Percentiles rank a stretch among this genome's conserved stretches.
These are phyloP conservation scores for Eupsilia transversa DNA, from an alignment of 2,888 invertebrate species.

Conservation along the genomic window DNA sequence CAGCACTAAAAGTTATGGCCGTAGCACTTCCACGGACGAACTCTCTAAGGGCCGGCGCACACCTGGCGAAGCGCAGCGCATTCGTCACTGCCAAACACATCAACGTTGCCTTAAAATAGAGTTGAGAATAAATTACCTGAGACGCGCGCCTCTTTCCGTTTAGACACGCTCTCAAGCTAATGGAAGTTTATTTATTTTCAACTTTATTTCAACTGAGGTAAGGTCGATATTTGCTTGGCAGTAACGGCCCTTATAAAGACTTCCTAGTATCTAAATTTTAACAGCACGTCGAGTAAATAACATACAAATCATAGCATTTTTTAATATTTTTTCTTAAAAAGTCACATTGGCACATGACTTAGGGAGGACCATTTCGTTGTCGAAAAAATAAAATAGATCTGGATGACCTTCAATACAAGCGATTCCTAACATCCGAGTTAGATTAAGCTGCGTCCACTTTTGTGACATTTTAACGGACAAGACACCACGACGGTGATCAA, in stretches of 20 bases:
- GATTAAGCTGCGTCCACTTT: not conserved
- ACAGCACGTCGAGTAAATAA: not conserved
- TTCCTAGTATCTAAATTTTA: not conserved
- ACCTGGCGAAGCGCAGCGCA: too few relatives aligned
- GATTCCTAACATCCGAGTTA: not conserved
- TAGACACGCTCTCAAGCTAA: too few relatives aligned
- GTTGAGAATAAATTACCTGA: too few relatives aligned
- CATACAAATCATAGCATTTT: not conserved
- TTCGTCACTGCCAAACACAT: too few relatives aligned
- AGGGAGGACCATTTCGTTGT: not conserved
- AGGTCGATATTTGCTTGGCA: too few relatives aligned
- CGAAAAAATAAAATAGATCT: slow-evolving; percentile 2
- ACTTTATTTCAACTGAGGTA: too few relatives aligned
- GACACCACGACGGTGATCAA: not conserved
- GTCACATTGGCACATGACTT: slow-evolving; percentile 60
- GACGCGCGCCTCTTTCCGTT: too few relatives aligned
- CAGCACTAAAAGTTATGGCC: not conserved
- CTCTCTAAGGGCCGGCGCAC: too few relatives aligned
- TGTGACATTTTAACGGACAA: not conserved
- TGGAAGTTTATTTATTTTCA: too few relatives aligned
- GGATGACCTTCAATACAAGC: not conserved
- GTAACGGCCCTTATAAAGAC: too few relatives aligned
- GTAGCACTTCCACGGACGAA: not conserved
- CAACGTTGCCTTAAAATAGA: too few relatives aligned
- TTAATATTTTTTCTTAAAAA: slow-evolving; percentile 19